A percentile compares a stretch with the other conserved stretches of the same genome.
Conservation (phyloP, 1,140 invertebrate genomes). For the Holotrichia oblita region DNA sequence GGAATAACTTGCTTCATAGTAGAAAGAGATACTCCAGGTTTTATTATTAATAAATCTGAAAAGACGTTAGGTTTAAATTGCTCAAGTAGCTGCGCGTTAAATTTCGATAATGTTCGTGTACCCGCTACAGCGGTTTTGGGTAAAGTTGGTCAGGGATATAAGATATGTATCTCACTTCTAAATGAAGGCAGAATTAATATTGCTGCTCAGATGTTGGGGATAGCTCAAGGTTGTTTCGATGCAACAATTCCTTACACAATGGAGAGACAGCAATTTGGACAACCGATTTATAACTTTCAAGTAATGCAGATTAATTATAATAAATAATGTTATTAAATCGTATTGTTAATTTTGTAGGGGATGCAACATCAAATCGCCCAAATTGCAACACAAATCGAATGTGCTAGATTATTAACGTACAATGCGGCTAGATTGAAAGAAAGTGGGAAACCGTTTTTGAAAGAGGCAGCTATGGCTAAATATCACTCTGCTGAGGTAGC, state of each 20-base stretch:
- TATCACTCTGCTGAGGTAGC: constrained; percentile 88
- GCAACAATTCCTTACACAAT: constrained; percentile 91
- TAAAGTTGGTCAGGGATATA: constrained; percentile 90
- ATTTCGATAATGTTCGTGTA: constrained; percentile 95
- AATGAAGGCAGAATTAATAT: constrained; percentile 97
- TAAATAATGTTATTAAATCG: neutral
- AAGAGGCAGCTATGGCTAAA: constrained; percentile 96
- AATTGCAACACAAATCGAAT: constrained; percentile 87
- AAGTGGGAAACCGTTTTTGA: constrained; percentile 81
- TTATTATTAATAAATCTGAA: constrained; percentile 91
- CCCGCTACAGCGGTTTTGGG: constrained; percentile 82
- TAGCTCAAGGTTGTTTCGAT: constrained; percentile 93
- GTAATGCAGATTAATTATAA: constrained; percentile 68
- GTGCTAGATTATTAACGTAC: constrained; percentile 88
- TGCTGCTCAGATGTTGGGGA: constrained; percentile 93
- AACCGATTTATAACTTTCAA: constrained; percentile 89
- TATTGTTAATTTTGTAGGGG: constrained; percentile 66
- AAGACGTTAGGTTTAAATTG: constrained; percentile 92
- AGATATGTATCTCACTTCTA: constrained; percentile 92
- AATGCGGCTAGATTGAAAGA: constrained; percentile 93
- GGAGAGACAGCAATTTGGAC: constrained; percentile 93
- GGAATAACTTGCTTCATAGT: constrained; percentile 96
- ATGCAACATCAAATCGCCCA: constrained; percentile 96
- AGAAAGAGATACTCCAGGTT: constrained; percentile 88
- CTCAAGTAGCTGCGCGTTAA: constrained; percentile 88